phyloP scores from a whole-genome alignment of 2,797 vertebrate genomes.

The Cuniculus paca region DNA sequence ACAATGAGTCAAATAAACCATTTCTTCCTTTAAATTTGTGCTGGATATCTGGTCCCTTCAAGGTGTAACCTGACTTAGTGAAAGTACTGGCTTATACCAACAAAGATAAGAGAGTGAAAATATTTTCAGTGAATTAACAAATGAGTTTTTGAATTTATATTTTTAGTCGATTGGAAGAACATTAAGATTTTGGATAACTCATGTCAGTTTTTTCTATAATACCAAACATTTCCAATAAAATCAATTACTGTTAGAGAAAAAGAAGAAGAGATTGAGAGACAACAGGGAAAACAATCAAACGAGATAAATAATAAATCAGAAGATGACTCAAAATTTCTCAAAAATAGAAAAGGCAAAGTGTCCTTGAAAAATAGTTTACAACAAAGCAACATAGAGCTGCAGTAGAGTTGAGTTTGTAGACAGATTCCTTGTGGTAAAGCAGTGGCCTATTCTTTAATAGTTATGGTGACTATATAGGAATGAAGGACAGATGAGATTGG shows the following conservation, averaged over 20 bases:
- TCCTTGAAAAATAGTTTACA: slow-evolving; percentile 16
- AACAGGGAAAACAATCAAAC: background rate
- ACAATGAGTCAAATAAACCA: background rate
- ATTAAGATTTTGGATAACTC: background rate
- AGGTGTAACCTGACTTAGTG: background rate
- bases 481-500: slow-evolving; percentile 60
- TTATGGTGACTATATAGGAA: slow-evolving; percentile 39
- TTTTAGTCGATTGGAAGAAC: background rate
- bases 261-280: background rate
- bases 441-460: slow-evolving; percentile 61
- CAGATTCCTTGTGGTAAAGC: slow-evolving; percentile 64
- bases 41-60: background rate
- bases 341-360: slow-evolving; percentile 44
- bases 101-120: background rate
- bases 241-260: background rate
- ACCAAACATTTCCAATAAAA: background rate
- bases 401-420: slow-evolving; percentile 16
- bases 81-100: background rate
- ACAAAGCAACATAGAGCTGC: background rate
- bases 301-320: background rate
- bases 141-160: background rate
- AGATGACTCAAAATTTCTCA: background rate
- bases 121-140: background rate
- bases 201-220: background rate
- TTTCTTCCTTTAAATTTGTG: background rate